phyloP scores from a whole-genome alignment of 2,888 invertebrate genomes.

The Eristalis tenax region DNA sequence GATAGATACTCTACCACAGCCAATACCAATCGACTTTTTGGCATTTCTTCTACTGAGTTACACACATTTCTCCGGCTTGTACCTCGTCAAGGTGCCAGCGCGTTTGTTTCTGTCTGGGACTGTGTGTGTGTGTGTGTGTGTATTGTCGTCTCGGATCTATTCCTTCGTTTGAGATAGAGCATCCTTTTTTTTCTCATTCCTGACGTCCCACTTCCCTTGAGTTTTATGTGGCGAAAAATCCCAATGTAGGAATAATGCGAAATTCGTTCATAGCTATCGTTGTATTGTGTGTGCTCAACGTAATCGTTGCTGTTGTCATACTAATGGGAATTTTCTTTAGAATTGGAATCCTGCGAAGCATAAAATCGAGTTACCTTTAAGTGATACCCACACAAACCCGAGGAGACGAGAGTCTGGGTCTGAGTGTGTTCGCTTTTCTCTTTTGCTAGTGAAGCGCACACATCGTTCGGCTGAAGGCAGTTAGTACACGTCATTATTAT shows the following conservation, averaged over 20 bases:
- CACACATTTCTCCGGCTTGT: conserved; percentile 16
- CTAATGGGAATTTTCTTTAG: conserved; percentile 70
- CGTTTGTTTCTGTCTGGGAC: too few species aligned
- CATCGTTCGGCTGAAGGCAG: neutral
- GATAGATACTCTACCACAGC: conserved; percentile 35
- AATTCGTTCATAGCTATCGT: conserved; percentile 44
- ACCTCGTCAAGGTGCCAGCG: too few species aligned
- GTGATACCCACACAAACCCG: conserved; percentile 56
- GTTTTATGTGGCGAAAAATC: conserved; percentile 68
- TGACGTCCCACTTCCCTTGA: conserved; percentile 35
- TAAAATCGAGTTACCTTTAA: conserved; percentile 71
- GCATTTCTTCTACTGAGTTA: conserved; percentile 39
- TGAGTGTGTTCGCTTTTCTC: neutral
- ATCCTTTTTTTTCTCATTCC: neutral
- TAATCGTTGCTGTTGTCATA: conserved; percentile 68
- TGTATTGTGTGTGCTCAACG: conserved; percentile 44
- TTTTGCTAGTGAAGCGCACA: neutral
- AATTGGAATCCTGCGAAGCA: conserved; percentile 70
- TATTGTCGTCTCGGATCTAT: conserved; percentile 1
- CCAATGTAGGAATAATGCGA: conserved; percentile 66
- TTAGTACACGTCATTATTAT: neutral
- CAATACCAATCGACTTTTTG: conserved; percentile 55
- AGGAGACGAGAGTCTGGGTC: neutral
- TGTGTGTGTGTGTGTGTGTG: neutral
- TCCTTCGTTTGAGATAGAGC: conserved; percentile 9